Evolutionary conservation across 2,113 vertebrate genomes (phyloP), one percentile per base, ranked within the genome.

Genomic region (Trinectes maculatus): DNA sequence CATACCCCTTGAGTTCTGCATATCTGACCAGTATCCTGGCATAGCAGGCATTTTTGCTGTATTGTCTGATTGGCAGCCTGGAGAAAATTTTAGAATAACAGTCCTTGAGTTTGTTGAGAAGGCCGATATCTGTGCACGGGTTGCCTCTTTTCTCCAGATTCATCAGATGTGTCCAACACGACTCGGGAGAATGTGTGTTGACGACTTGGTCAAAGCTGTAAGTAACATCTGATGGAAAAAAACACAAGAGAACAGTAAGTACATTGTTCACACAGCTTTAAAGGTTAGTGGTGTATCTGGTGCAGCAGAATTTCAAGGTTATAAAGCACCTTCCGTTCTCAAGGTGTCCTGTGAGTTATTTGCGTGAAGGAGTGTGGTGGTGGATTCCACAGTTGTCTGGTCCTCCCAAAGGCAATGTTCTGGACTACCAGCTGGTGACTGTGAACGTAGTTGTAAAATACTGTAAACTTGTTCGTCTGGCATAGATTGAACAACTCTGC

Each of bases 1-100:
- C n/a, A 94, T 95, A 98, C 97, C 91, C 95, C 87, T 95, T 98
- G 56, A 98, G 88, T 77, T 99, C 95, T 1, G 97, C 97, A 87
- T 96, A 98, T 88, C 95, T 92, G 74, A 98, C 94, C 51, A 98
- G 90, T 79, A 99, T 96, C 61, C 85, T 92, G 85, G 96, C 96
- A 28, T 97, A 99, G 90, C 90, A 95, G 88, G 92, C 84, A 46
- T 95, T 94, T 72, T 95, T 93, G 63, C 94, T 94, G 34, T 96
- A 92, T 36, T 96, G 93, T 80, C 94, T 94, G 65, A 95, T 89
- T 24, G 96, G 93, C 56, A 98, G 85, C 0, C 85, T 92, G 71
- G 91, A 85, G 83, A 98, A 95, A 0, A 96, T 89, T 77, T 94
- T 95, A 51, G 93, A 94, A 44, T 98, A 99, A 64, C 87, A 93